A percentile compares a stretch with the other conserved stretches of the same genome.
Conservation (phyloP, 2,888 invertebrate species). For the Aphrophora alni region DNA sequence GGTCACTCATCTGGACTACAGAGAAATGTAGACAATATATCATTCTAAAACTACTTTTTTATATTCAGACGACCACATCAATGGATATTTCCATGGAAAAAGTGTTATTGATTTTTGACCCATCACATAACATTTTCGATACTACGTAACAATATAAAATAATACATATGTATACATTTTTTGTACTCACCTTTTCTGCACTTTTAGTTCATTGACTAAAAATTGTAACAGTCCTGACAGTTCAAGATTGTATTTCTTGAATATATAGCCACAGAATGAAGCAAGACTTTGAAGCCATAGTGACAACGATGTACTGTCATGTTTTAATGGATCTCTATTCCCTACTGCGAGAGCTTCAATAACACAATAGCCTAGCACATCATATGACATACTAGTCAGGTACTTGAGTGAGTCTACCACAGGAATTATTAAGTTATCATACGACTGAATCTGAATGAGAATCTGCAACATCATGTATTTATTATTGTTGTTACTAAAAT, state of each 20-base stretch:
- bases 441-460: conserved; percentile 84
- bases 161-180: too few relatives aligned
- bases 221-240: conserved; percentile 94
- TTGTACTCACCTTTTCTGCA: conserved; percentile 86
- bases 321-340: conserved; percentile 74
- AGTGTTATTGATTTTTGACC: too few relatives aligned
- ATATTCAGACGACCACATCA: too few relatives aligned
- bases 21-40: too few relatives aligned
- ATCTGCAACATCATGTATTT: conserved; percentile 55
- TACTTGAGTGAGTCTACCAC: conserved; percentile 98
- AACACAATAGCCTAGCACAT: conserved; percentile 94
- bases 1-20: too few relatives aligned
- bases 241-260: conserved; percentile 97
- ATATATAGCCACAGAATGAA: conserved; percentile 94
- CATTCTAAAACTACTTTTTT: too few relatives aligned
- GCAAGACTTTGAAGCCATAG: conserved; percentile 94
- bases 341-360: conserved; percentile 89
- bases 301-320: conserved; percentile 90
- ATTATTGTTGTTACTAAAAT: too few relatives aligned
- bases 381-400: conserved; percentile 92
- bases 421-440: conserved; percentile 92
- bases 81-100: too few relatives aligned
- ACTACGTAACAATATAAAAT: too few relatives aligned
- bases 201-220: conserved; percentile 95
- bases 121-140: too few relatives aligned